phyloP scores from a whole-genome alignment of 2,113 vertebrate genomes.

The Pitta sordida region DNA sequence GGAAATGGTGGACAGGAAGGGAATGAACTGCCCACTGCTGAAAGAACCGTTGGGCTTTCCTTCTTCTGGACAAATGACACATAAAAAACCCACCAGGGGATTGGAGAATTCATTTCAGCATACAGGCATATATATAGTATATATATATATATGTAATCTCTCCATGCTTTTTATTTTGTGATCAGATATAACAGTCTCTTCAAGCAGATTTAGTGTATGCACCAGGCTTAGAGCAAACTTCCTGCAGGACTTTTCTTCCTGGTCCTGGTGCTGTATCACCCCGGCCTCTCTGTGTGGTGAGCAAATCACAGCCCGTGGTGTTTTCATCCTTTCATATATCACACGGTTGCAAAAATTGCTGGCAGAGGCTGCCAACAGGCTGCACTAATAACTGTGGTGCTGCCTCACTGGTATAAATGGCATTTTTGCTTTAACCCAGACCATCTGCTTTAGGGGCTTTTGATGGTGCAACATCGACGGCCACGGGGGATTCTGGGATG shows the following conservation, averaged over 20 bases:
- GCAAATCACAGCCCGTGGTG: neutral
- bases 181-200: neutral
- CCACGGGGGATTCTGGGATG: neutral
- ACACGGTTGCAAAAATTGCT: neutral
- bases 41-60: neutral
- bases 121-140: neutral
- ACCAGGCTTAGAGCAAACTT: neutral
- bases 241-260: neutral
- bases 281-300: neutral
- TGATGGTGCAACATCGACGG: neutral
- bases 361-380: neutral
- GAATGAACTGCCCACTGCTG: neutral
- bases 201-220: neutral
- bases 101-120: neutral
- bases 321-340: constrained; percentile 6
- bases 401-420: neutral
- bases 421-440: neutral
- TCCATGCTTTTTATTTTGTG: neutral
- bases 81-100: neutral
- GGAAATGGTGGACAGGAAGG: neutral
- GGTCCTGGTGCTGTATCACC: neutral
- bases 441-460: neutral
- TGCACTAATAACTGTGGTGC: neutral
- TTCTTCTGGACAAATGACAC: neutral
- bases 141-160: too few species aligned